These are phyloP conservation scores for Luperina nickerlii DNA, from an alignment of 2,888 invertebrate species.

Conservation along the genomic window DNA sequence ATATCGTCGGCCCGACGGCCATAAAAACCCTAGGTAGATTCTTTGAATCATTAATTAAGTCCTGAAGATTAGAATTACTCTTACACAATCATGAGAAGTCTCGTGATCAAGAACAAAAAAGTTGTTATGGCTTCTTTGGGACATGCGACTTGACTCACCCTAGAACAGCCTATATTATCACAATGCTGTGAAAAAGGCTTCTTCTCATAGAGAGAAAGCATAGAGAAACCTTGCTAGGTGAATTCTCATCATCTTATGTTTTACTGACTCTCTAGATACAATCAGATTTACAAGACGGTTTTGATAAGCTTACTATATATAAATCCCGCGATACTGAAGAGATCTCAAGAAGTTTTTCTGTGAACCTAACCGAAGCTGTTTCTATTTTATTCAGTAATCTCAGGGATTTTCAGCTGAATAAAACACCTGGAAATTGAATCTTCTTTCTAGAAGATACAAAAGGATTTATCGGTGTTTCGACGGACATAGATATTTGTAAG, in stretches of 20 bases:
- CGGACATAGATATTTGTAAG: not conserved
- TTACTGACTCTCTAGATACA: not conserved
- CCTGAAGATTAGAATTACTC: too few species aligned
- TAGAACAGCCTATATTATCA: not conserved
- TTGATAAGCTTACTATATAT: slow-evolving; percentile 19
- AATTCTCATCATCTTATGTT: not conserved
- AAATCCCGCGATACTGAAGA: slow-evolving; percentile 13
- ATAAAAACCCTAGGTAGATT: too few species aligned
- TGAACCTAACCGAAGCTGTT: slow-evolving; percentile 17
- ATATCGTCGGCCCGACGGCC: too few species aligned
- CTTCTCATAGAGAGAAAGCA: not conserved
- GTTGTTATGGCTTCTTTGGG: not conserved
- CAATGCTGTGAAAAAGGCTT: not conserved
- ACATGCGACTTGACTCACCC: not conserved
- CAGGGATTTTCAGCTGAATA: slow-evolving; percentile 31
- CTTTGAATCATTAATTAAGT: too few species aligned
- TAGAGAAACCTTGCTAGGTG: too few species aligned
- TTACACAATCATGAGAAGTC: too few species aligned
- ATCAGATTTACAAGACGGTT: not conserved
- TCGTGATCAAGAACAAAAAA: too few species aligned
- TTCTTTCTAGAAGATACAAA: slow-evolving; percentile 18
- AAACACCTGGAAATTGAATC: slow-evolving; percentile 44
- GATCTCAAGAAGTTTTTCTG: not conserved
- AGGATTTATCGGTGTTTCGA: slow-evolving; percentile 40
- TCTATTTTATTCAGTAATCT: slow-evolving; percentile 39